Evolutionary conservation across 2,113 vertebrate genomes (phyloP).

Genomic region (Callipepla squamata): DNA sequence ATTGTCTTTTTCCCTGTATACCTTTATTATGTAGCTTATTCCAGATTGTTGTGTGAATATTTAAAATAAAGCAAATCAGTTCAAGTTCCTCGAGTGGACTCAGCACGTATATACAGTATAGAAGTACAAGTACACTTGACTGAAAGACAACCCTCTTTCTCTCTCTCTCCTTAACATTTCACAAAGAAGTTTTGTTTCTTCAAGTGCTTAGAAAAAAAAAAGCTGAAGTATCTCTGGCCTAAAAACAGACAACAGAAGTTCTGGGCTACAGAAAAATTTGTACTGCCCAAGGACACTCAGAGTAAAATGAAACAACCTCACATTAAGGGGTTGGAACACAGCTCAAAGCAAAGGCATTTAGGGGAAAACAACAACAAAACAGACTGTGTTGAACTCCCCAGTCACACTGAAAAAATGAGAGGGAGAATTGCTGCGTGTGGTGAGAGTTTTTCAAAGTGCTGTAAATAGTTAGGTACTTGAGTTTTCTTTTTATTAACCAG

Average conservation of each 20-base stretch:
- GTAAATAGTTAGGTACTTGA: not conserved
- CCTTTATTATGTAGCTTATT: not conserved
- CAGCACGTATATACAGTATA: not conserved
- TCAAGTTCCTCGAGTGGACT: not conserved
- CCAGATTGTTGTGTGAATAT: not conserved
- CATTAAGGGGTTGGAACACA: not conserved
- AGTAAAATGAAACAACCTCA: not conserved
- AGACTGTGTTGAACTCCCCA: not conserved
- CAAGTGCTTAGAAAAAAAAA: not conserved
- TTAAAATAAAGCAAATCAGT: not conserved
- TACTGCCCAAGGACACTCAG: not conserved
- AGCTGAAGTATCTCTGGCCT: not conserved
- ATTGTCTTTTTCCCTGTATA: not conserved
- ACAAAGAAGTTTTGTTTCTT: not conserved
- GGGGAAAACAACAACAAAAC: not conserved
- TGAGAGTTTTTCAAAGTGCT: not conserved
- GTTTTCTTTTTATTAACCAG: not conserved
- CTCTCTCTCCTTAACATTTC: not conserved
- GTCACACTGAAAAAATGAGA: not conserved
- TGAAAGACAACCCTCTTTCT: not conserved
- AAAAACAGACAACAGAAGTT: not conserved
- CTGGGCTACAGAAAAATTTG: not conserved
- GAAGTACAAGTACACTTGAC: not conserved
- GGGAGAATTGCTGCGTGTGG: not conserved
- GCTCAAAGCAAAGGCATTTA: not conserved